phyloP scores from a whole-genome alignment of 2,888 invertebrate genomes.

The Phymatocera aterrima region DNA sequence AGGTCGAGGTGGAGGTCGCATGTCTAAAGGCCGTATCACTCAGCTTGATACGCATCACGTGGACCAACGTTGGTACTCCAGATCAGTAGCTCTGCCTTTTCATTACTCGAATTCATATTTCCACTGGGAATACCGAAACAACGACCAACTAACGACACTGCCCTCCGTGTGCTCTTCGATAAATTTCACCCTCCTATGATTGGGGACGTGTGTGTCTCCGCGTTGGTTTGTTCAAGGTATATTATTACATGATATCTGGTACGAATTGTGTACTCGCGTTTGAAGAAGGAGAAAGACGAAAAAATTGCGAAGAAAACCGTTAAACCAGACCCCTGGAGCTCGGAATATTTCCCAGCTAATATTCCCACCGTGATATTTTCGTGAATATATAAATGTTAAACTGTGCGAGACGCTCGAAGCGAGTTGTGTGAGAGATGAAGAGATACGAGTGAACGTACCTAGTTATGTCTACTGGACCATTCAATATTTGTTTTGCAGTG shows the following conservation, averaged over 20 bases:
- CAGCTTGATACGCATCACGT: slow-evolving; percentile 41
- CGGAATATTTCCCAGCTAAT: too few species aligned
- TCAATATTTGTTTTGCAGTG: background rate
- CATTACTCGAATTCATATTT: slow-evolving; percentile 44
- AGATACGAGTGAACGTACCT: background rate
- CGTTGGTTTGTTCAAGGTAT: too few species aligned
- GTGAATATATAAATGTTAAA: background rate
- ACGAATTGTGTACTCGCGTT: too few species aligned
- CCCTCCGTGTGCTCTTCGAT: background rate
- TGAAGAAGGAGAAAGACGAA: too few species aligned
- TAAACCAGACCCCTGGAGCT: too few species aligned
- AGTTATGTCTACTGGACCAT: background rate
- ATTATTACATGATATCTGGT: too few species aligned
- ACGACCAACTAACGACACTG: background rate
- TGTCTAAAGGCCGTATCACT: slow-evolving; percentile 47
- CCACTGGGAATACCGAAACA: slow-evolving; percentile 36
- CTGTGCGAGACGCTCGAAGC: background rate
- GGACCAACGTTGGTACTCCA: slow-evolving; percentile 30
- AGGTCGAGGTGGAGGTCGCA: slow-evolving; percentile 2
- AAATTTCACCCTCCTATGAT: background rate
- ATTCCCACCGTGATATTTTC: too few species aligned
- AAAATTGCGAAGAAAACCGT: background rate
- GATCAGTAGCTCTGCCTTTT: slow-evolving; percentile 47
- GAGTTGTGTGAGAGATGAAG: background rate
- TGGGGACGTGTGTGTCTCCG: too few species aligned